Evolutionary conservation across 2,113 vertebrate species (phyloP), one percentile per base, ranked within the genome.

Genomic region (Gadus macrocephalus): DNA sequence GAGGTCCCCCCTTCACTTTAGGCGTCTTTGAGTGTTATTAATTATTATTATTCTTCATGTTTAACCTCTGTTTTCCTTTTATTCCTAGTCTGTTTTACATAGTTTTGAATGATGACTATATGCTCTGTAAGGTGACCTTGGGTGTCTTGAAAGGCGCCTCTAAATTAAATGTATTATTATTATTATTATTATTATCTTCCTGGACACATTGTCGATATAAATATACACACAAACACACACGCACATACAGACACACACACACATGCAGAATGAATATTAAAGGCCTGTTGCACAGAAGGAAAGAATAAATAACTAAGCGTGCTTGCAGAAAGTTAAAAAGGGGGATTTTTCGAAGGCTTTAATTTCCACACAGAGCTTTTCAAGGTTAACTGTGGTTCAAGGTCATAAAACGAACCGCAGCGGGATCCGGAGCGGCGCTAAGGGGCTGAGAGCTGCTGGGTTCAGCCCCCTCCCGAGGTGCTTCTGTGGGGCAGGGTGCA

Each of bases 401-500:
- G 85, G 87, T 84, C 89, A 86, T 89, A 87, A 91, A 91, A 88
- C 61, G 15, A 16, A 88, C 86, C 89, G 69, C 87, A 82, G 66
- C 56, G 71, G 82, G 82, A 74, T 85, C 85, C 87, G 85, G 81
- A 68, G 81, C 76, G 74, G 81, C 78, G 83, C 71, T 83, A 64
- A 49, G 63, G 73, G 82, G 42, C 42, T 49, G 42, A 9, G 42
- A 49, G 12, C 42, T 49, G 42, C 42, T 49, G 42, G 42, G 8
- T 9, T 14, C 42, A 35, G 31, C 31, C 35, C 78, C 61, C 66
- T 71, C 65, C 74, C 1, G 71, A 74, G 61, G 62, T 70, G 76
- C 82, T 84, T 69, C 73, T 75, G 74, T 76, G 76, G 78, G 83
- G 73, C 68, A 82, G 75, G 31, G 66, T 74, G 73, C 70, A 82